Percentiles rank a stretch among this genome's conserved stretches.
These are phyloP conservation scores for Sussaba pulchella DNA, from an alignment of 2,888 invertebrate species.

Conservation along the genomic window DNA sequence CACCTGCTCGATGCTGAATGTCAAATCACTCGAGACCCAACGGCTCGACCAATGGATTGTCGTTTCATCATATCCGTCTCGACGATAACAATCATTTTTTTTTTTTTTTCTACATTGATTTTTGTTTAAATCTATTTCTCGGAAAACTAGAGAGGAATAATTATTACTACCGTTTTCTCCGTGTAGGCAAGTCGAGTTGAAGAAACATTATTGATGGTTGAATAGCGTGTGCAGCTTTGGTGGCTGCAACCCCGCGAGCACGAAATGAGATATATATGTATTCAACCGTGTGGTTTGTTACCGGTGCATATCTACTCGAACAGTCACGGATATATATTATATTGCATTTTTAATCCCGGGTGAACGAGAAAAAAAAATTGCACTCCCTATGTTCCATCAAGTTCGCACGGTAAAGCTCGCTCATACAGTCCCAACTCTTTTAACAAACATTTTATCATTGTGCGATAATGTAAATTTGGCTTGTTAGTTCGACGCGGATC, in stretches of 20 bases:
- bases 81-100: background rate
- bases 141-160: slow-evolving; percentile 7
- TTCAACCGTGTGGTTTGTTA: background rate
- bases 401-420: background rate
- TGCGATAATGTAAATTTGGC: background rate
- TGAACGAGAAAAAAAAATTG: slow-evolving; percentile 1
- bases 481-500: too few species aligned
- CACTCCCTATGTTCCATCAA: background rate
- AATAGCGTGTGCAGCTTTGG: slow-evolving; percentile 46
- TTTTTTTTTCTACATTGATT: background rate
- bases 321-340: slow-evolving; percentile 28
- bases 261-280: slow-evolving; percentile 17
- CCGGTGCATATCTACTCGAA: background rate
- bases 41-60: background rate
- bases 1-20: background rate
- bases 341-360: slow-evolving; percentile 22
- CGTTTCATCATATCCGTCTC: slow-evolving; percentile 5
- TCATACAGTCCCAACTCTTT: background rate
- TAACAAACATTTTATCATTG: background rate
- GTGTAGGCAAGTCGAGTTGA: background rate
- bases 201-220: slow-evolving; percentile 53
- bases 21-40: slow-evolving; percentile 5
- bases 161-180: background rate
- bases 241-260: background rate
- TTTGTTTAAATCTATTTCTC: background rate